phyloP scores from a whole-genome alignment of 2,888 invertebrate genomes.

The Amiota mariae region DNA sequence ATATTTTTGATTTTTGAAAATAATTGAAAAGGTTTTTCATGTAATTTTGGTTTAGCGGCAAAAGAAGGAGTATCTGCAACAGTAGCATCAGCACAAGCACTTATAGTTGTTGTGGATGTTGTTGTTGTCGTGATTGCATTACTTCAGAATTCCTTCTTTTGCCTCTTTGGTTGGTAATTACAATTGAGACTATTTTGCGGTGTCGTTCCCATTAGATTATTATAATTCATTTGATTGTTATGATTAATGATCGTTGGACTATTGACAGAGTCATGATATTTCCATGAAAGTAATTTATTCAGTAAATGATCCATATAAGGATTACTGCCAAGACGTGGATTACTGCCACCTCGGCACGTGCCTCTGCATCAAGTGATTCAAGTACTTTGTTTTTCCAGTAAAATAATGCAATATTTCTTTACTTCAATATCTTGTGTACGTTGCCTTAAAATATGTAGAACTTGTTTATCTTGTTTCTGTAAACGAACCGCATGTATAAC shows the following conservation, averaged over 20 bases:
- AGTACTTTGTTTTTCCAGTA: slow-evolving; percentile 86
- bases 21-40: slow-evolving; percentile 54
- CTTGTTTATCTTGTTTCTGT: slow-evolving; percentile 85
- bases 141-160: slow-evolving; percentile 70
- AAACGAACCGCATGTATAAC: slow-evolving; percentile 92
- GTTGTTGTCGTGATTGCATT: slow-evolving; percentile 38
- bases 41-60: slow-evolving; percentile 63
- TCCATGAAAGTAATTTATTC: slow-evolving; percentile 82
- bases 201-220: slow-evolving; percentile 48
- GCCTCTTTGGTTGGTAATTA: slow-evolving; percentile 72
- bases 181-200: slow-evolving; percentile 57
- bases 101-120: no score
- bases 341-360: slow-evolving; percentile 81
- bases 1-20: slow-evolving; percentile 61
- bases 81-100: slow-evolving; percentile 7
- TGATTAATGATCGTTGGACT: slow-evolving; percentile 50
- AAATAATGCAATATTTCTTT: slow-evolving; percentile 91
- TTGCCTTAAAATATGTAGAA: slow-evolving; percentile 91
- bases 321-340: slow-evolving; percentile 88
- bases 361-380: slow-evolving; percentile 81
- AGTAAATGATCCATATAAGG: slow-evolving; percentile 84
- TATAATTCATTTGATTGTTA: slow-evolving; percentile 65
- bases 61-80: slow-evolving; percentile 59
- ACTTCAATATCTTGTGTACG: slow-evolving; percentile 92
- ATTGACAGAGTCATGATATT: slow-evolving; percentile 49